Percentiles rank a stretch among this genome's conserved stretches.
Evolutionary conservation across 2,888 invertebrate species (phyloP).

Genomic region (Panopea generosa): DNA sequence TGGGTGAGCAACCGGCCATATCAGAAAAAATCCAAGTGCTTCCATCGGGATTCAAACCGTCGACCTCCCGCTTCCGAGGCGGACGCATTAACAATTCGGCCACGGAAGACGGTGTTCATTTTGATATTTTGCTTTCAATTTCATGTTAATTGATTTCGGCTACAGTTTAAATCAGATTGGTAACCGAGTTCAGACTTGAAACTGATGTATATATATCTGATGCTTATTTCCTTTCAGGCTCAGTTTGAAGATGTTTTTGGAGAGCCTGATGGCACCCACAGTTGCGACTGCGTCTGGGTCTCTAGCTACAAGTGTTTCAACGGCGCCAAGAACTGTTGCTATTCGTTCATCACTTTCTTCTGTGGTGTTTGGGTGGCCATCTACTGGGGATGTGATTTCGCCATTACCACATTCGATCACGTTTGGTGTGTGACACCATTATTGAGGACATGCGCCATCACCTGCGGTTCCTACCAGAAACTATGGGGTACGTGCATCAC

Average conservation of each 20-base stretch:
- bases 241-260: constrained; percentile 67
- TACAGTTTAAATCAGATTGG: too few relatives aligned
- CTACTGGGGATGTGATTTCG: constrained; percentile 85
- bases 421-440: constrained; percentile 17
- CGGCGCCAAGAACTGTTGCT: constrained; percentile 89
- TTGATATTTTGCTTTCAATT: too few relatives aligned
- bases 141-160: too few relatives aligned
- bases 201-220: too few relatives aligned
- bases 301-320: constrained; percentile 88
- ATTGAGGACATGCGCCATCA: neutral
- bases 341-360: constrained; percentile 89
- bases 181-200: too few relatives aligned
- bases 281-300: constrained; percentile 90
- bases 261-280: constrained; percentile 78
- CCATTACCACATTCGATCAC: constrained; percentile 6
- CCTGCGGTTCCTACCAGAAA: constrained; percentile 1
- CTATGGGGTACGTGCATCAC: neutral
- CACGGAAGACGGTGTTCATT: too few relatives aligned
- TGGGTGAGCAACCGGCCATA: too few relatives aligned
- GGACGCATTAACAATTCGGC: too few relatives aligned
- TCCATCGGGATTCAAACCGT: too few relatives aligned
- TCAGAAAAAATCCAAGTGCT: too few relatives aligned
- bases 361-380: constrained; percentile 90
- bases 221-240: constrained; percentile 34
- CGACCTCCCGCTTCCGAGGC: too few relatives aligned